phyloP scores from a whole-genome alignment of 2,797 vertebrate genomes.

The Anguilla anguilla region DNA sequence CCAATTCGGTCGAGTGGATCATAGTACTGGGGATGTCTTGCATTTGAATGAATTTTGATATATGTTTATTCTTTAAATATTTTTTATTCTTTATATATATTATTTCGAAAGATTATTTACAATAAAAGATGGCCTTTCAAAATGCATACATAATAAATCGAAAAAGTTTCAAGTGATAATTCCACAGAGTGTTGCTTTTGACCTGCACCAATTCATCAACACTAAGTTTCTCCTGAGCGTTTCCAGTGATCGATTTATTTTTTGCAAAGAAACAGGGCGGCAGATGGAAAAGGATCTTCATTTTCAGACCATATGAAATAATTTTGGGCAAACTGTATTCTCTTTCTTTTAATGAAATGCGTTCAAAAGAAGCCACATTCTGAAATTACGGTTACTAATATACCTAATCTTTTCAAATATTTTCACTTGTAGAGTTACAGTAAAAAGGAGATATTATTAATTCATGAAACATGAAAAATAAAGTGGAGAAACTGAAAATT shows the following conservation, averaged over 20 bases:
- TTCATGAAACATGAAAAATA: background rate
- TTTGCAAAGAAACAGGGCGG: constrained; percentile 9
- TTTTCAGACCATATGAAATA: background rate
- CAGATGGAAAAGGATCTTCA: constrained; percentile 23
- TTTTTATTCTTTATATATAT: background rate
- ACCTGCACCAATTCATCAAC: background rate
- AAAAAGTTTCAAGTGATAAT: constrained; percentile 6
- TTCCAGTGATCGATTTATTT: constrained; percentile 16
- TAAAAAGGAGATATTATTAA: background rate
- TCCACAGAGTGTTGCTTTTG: constrained; percentile 6
- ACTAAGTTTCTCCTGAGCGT: background rate
- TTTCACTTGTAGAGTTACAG: background rate
- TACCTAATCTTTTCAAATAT: background rate
- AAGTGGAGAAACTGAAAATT: background rate
- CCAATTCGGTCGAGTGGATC: background rate
- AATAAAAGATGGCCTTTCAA: background rate
- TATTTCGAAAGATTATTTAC: background rate
- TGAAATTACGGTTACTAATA: background rate
- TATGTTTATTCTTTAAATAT: background rate
- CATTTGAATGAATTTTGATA: background rate
- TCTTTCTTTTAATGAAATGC: background rate
- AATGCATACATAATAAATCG: background rate
- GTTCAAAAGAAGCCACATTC: background rate
- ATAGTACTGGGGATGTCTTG: background rate
- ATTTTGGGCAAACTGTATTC: background rate